Evolutionary conservation across 2,797 vertebrate species (phyloP), one percentile per base, ranked within the genome.

Genomic region (Loriculus beryllinus): DNA sequence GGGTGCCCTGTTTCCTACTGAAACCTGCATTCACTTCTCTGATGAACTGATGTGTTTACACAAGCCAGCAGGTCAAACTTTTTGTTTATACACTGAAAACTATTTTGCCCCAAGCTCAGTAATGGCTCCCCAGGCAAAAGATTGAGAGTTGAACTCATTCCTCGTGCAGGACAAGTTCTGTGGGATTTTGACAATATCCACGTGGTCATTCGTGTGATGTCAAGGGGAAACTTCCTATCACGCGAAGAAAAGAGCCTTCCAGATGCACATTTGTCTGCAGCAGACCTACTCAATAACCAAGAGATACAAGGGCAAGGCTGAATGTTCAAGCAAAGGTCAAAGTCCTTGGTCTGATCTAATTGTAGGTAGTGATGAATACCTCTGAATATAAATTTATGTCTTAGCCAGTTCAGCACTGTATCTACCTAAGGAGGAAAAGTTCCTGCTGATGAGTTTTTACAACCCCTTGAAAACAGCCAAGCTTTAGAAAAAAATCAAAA

Each of bases 1-100:
- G 33, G 31, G 52, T 84, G 67, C 39, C 15, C 57, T 7, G 1
- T 28, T 82, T 79, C 69, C 52, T 82, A 15, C 26, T 76, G 84
- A 92, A 96, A 95, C 74, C 85, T 95, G 88, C 86, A 80, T 75
- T 75, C 83, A 33, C 47, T 95, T 93, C 85, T 92, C 23, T n/a
- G 70, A 63, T 82, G 60, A 95, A 57, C 64, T 65, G 87, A 91
- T 96, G 45, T 96, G 87, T 96, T 97, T 97, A 96, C 86, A 93
- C 33, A 96, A 95, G 90, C 40, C 4, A 97, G 79, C 72, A 94
- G 84, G 77, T 96, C 87, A 94, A 91, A 96, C 26, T 39, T 86
- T 82, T 67, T 95, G 91, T 96, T 97, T 97, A 95, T 91, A 80
- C 83, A 71, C 48, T 65, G 87, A 82, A 95, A 96, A 91, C 31